These are phyloP conservation scores for Hydra vulgaris DNA, from an alignment of 30 jellyfish, hydroid and myxozoan genomes.

Conservation along the genomic window DNA sequence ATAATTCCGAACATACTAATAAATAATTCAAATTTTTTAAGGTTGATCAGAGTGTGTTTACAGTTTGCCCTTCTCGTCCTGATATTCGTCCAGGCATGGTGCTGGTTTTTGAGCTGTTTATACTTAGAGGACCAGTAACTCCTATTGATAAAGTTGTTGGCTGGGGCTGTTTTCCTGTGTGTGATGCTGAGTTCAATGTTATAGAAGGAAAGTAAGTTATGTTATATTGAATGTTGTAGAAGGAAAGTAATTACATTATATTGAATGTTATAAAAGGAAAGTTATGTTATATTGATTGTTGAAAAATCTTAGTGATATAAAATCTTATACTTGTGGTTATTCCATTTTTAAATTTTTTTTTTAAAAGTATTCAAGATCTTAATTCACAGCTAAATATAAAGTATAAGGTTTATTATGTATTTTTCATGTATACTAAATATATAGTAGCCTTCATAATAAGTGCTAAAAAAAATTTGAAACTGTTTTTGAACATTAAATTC, in stretches of 20 bases:
- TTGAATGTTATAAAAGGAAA: neutral
- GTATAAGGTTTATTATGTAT: too few species aligned
- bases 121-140: slow-evolving; percentile 82
- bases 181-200: slow-evolving; percentile 85
- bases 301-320: too few species aligned
- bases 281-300: too few species aligned
- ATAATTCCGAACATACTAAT: too few species aligned
- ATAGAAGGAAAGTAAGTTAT: slow-evolving; percentile 83
- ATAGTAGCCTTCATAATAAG: too few species aligned
- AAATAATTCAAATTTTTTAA: neutral
- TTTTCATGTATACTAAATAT: too few species aligned
- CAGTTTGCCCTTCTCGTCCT: slow-evolving; percentile 91
- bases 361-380: too few species aligned
- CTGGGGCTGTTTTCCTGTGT: slow-evolving; percentile 96
- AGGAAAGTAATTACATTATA: neutral
- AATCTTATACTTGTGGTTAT: too few species aligned
- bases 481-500: too few species aligned
- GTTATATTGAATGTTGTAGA: neutral
- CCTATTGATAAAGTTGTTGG: slow-evolving; percentile 91
- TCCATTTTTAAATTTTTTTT: too few species aligned
- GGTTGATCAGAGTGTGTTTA: slow-evolving; percentile 89
- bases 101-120: slow-evolving; percentile 58
- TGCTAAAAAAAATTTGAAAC: too few species aligned
- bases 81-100: slow-evolving; percentile 96
- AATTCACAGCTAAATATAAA: too few species aligned